Base-by-base conservation (phyloP, 53 echinoderm and acorn worm species). In the Paracentrotus lividus region DNA sequence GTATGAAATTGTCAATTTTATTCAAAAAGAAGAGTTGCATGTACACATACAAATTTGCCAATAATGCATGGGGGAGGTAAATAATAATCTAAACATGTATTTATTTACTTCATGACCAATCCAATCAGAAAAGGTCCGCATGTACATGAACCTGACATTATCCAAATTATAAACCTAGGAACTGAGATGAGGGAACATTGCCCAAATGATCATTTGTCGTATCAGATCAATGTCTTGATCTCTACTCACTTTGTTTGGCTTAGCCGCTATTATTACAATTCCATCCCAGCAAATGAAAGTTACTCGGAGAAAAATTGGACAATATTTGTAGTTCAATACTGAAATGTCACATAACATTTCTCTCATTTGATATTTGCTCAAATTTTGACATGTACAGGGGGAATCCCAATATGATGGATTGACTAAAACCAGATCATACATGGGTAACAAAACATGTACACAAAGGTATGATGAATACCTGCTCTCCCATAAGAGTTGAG, bases 231-330 rank as follows among this genome's bases (percentile, higher is more conserved):
- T 8, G 15, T 57, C 38, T 36, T 6, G 4, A 54, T 56, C 42
- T 59, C 59, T 15, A 42, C 65, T 64, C 16, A 45, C 90, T 89
- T 89, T 89, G 90, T 89, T 60, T 65, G 32, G 65, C 44, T 26
- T 64, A 20, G 45, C 90, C 90, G 90, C 90, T 42, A n/a, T 89
- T 89, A 89, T 89, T 89, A 66, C 90, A 89, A 55, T 89, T n/a
- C 59, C 27, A 33, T 57, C 20, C 56, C 16, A 54, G 54, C 6
- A 87, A n/a, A 87, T 87, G 52, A 87, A 87, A 89, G 16, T 36
- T 44, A 34, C 44, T 21, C 29, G 6, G 27, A 65, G 26, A 65
- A 65, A 65, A 65, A 65, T 89, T 27, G 66, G 47, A 76, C 75
- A 90, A 90, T 90, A 72, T 90, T 72, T 90, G 52, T 72, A 47